A percentile compares a stretch with the other conserved stretches of the same genome.
Conservation (phyloP, 2,797 vertebrate genomes). For the Vultur gryphus region DNA sequence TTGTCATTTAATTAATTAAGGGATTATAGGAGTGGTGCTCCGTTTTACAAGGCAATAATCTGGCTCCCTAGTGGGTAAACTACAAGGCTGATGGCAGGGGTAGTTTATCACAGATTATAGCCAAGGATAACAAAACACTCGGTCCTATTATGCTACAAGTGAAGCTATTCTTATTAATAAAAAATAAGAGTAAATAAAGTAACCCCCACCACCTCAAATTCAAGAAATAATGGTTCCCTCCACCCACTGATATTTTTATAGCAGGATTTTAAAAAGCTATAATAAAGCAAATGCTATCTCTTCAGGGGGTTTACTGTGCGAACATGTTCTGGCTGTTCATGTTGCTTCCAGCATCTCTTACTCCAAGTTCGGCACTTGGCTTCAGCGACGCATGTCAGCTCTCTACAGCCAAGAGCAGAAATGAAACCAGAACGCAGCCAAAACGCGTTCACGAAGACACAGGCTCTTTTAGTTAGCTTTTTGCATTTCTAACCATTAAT, state of each 20-base stretch:
- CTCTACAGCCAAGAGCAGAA: neutral
- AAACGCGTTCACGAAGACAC: neutral
- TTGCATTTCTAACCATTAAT: neutral
- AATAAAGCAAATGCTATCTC: constrained; percentile 57
- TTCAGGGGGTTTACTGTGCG: constrained; percentile 54
- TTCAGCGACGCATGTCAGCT: neutral
- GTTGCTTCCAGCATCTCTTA: constrained; percentile 15
- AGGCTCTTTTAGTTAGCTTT: neutral
- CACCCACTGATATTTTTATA: neutral
- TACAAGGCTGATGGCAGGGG: constrained; percentile 70
- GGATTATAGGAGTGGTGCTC: constrained; percentile 78
- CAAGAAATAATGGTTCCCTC: neutral
- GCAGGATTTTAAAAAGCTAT: constrained; percentile 55
- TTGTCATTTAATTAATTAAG: constrained; percentile 82
- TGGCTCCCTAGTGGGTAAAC: constrained; percentile 77
- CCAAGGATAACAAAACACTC: constrained; percentile 75
- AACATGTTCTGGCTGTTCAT: constrained; percentile 41
- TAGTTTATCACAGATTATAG: constrained; percentile 74
- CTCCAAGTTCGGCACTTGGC: neutral
- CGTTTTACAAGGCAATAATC: constrained; percentile 80
- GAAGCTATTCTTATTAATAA: constrained; percentile 67
- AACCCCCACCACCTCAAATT: neutral
- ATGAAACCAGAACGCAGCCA: neutral
- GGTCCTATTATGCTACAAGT: constrained; percentile 58
- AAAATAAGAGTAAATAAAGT: constrained; percentile 57